Evolutionary conservation across 1,140 invertebrate species (phyloP).

Genomic region (Papilio dardanus): DNA sequence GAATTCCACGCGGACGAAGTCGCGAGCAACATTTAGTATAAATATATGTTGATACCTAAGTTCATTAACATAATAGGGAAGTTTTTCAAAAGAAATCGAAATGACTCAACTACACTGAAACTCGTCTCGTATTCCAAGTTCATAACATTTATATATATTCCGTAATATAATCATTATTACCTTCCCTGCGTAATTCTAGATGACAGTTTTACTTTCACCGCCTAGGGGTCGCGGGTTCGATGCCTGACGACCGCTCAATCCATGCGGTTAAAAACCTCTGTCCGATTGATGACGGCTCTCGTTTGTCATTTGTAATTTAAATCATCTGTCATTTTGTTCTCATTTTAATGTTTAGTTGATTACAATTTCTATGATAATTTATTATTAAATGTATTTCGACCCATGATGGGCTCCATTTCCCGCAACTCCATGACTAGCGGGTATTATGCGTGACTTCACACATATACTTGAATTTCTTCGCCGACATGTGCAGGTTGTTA

Average conservation of each 20-base stretch:
- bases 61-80: not conserved
- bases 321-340: slow-evolving; percentile 24
- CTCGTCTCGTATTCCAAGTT: not conserved
- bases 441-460: no score
- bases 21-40: no score
- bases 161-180: slow-evolving; percentile 39
- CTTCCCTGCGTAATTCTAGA: slow-evolving; percentile 57
- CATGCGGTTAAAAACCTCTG: slow-evolving; percentile 48
- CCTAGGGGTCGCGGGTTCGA: slow-evolving; percentile 64
- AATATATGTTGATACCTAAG: not conserved
- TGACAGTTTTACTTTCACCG: slow-evolving; percentile 63
- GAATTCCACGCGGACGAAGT: no score
- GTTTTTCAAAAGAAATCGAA: not conserved
- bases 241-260: slow-evolving; percentile 48
- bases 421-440: no score
- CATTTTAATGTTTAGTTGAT: slow-evolving; percentile 9
- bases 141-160: slow-evolving; percentile 20
- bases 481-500: no score
- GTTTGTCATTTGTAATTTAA: slow-evolving; percentile 22
- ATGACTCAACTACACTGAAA: slow-evolving; percentile 3
- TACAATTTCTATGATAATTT: not conserved
- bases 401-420: no score
- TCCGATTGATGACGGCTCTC: not conserved
- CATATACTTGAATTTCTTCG: no score
- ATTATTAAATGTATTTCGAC: no score